Evolutionary conservation across 1,140 invertebrate species (phyloP).

Genomic region (Periplaneta americana): DNA sequence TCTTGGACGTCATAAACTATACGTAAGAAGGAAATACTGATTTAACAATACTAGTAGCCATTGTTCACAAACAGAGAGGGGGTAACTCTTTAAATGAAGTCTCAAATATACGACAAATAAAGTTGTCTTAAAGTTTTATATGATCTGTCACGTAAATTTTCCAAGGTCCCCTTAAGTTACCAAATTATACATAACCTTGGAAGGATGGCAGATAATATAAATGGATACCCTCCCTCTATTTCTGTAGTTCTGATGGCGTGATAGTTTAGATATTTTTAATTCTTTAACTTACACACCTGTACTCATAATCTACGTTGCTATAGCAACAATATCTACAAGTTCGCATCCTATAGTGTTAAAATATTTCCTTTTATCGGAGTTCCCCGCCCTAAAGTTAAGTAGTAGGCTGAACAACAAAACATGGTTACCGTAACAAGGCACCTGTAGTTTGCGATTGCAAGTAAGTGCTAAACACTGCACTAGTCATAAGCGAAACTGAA

Average conservation of each 20-base stretch:
- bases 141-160: background rate
- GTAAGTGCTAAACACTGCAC: conserved; percentile 2
- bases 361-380: background rate
- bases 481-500: background rate
- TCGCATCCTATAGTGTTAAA: background rate
- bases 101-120: too few species aligned
- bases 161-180: background rate
- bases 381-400: background rate
- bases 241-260: background rate
- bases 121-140: too few species aligned
- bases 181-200: background rate
- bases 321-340: background rate
- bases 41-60: too few species aligned
- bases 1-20: too few species aligned
- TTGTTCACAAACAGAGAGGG: too few species aligned
- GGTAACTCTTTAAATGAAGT: too few species aligned
- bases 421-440: conserved; percentile 1
- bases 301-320: background rate
- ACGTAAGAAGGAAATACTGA: too few species aligned
- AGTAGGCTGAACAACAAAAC: background rate
- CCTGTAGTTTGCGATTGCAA: background rate
- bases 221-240: background rate
- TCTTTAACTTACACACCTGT: background rate
- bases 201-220: background rate
- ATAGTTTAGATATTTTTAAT: background rate